phyloP scores from a whole-genome alignment of 1,140 invertebrate species.

The Neomicropteryx cornuta region DNA sequence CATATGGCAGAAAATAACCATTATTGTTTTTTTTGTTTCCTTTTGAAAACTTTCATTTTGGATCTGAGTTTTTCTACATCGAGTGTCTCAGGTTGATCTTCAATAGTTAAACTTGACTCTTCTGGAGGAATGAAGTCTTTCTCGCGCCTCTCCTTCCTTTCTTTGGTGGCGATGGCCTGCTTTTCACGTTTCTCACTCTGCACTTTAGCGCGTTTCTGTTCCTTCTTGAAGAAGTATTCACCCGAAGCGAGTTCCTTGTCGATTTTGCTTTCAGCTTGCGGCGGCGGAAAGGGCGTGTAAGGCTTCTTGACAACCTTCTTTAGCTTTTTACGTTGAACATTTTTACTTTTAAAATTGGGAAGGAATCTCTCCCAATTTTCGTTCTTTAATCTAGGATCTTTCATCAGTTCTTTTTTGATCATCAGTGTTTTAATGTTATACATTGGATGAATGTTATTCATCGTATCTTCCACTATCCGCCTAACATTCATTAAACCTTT shows the following conservation, averaged over 20 bases:
- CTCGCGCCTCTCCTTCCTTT: constrained; percentile 63
- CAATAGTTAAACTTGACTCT: constrained; percentile 39
- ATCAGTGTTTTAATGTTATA: constrained; percentile 98
- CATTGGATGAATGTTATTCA: constrained; percentile 99
- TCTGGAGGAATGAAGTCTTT: constrained; percentile 76
- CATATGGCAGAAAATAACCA: no score
- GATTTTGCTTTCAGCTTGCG: constrained; percentile 85
- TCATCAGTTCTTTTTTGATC: constrained; percentile 93
- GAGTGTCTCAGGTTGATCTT: constrained; percentile 22
- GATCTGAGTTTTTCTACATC: constrained; percentile 58
- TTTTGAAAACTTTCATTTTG: constrained; percentile 53
- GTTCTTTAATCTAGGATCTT: constrained; percentile 82
- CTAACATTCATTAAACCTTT: constrained; percentile 88
- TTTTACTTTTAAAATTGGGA: constrained; percentile 92
- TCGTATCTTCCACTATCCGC: constrained; percentile 90
- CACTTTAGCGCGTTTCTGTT: constrained; percentile 62
- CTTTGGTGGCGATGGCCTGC: constrained; percentile 55
- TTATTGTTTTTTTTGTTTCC: constrained; percentile 22
- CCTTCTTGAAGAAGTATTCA: constrained; percentile 90
- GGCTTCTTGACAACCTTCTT: constrained; percentile 79
- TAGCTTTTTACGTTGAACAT: constrained; percentile 81
- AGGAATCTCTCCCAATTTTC: constrained; percentile 97
- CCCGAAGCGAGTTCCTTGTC: constrained; percentile 91
- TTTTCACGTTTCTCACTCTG: constrained; percentile 66
- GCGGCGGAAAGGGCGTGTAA: constrained; percentile 96